A percentile compares a stretch with the other conserved stretches of the same genome.
phyloP scores from a whole-genome alignment of 2,797 vertebrate species.

The Lateolabrax maculatus region DNA sequence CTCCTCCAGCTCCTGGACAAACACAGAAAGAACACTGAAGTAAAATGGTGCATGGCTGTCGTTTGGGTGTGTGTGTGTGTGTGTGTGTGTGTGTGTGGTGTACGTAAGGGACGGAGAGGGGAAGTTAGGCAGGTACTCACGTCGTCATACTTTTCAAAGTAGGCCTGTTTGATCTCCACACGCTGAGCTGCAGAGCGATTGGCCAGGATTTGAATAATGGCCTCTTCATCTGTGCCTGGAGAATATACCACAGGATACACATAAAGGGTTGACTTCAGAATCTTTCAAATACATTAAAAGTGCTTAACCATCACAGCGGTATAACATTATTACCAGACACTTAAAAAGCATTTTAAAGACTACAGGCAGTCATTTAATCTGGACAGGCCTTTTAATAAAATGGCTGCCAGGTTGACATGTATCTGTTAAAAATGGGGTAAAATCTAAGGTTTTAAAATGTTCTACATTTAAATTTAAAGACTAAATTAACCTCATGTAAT shows the following conservation, averaged over 20 bases:
- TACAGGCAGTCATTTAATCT: background rate
- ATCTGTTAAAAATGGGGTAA: background rate
- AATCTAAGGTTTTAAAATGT: too few species aligned
- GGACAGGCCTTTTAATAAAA: background rate
- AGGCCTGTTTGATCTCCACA: conserved; percentile 85
- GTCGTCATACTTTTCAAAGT: conserved; percentile 88
- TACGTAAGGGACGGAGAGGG: background rate
- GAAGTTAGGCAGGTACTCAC: conserved; percentile 66
- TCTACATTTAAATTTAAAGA: too few species aligned
- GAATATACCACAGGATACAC: conserved; percentile 2
- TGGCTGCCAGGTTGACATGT: background rate
- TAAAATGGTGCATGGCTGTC: background rate
- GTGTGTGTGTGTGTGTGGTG: background rate
- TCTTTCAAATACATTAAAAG: background rate
- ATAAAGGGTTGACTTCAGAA: background rate
- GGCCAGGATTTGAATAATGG: conserved; percentile 84
- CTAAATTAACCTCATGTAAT: background rate
- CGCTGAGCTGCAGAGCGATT: conserved; percentile 85
- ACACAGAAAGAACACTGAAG: background rate
- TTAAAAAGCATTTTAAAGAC: background rate
- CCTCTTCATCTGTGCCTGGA: conserved; percentile 86
- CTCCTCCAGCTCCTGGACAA: conserved; percentile 85
- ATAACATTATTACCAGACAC: background rate
- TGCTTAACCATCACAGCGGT: background rate
- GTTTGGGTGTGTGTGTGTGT: background rate